A percentile compares a stretch with the other conserved stretches of the same genome.
phyloP scores from a whole-genome alignment of 2,888 invertebrate genomes.

The Caenorhabditis parvicauda region DNA sequence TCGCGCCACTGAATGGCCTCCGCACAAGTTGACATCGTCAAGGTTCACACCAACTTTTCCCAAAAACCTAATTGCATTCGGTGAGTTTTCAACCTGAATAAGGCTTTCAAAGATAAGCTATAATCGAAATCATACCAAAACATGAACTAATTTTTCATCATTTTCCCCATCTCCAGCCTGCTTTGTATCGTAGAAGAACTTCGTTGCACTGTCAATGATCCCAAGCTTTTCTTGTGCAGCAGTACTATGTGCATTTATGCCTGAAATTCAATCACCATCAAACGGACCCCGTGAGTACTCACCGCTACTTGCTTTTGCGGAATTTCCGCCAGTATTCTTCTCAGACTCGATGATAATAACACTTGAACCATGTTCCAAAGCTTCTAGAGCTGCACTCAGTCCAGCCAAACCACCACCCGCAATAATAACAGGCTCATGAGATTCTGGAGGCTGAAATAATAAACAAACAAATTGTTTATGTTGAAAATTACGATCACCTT shows the following conservation, averaged over 20 bases:
- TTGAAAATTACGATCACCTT: too few species aligned
- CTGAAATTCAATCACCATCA: too few species aligned
- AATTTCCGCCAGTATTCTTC: conserved; percentile 58
- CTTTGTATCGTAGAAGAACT: conserved; percentile 57
- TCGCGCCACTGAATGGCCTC: conserved; percentile 59
- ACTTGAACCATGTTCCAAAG: conserved; percentile 32
- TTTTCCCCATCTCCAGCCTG: conserved; percentile 61
- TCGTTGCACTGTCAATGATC: conserved; percentile 45
- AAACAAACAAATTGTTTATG: too few species aligned
- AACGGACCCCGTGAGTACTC: too few species aligned
- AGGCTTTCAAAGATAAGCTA: too few species aligned
- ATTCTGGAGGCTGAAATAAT: too few species aligned
- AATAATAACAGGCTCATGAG: conserved; percentile 58
- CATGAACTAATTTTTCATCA: conserved; percentile 55
- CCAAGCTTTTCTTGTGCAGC: conserved; percentile 46
- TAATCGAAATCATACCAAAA: too few species aligned
- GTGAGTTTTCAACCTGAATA: too few species aligned
- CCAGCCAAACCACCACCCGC: conserved; percentile 59
- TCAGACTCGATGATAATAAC: conserved; percentile 58
- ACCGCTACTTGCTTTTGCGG: conserved; percentile 60
- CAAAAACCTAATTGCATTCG: too few species aligned
- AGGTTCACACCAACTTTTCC: conserved; percentile 58
- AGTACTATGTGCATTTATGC: conserved; percentile 60
- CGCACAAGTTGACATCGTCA: conserved; percentile 60
- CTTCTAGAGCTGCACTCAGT: conserved; percentile 54